Conservation (phyloP, 2,797 vertebrate genomes). For the Onychomys torridus region DNA sequence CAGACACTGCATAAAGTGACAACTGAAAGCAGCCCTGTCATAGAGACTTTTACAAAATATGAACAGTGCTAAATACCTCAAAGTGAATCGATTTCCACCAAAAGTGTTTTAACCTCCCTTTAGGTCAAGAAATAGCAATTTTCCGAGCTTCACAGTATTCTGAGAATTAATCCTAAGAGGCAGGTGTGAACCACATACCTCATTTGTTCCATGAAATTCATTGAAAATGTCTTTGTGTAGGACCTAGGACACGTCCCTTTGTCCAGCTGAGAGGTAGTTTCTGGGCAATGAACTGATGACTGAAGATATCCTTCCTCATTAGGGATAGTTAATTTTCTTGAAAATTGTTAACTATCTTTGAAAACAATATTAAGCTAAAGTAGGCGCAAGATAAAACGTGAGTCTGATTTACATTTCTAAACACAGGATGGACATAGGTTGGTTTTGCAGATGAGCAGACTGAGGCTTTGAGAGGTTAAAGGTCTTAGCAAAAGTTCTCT, state of each 20-base stretch:
- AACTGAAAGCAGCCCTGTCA: constrained; percentile 83
- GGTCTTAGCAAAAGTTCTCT: not conserved
- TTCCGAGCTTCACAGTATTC: constrained; percentile 84
- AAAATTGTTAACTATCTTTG: constrained; percentile 1
- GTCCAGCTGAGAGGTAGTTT: constrained; percentile 65
- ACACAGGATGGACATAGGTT: not conserved
- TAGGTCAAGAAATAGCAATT: constrained; percentile 88
- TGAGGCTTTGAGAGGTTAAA: not conserved
- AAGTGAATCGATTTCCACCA: constrained; percentile 85
- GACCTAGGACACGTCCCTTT: constrained; percentile 57
- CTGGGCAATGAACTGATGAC: not conserved
- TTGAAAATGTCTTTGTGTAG: constrained; percentile 72
- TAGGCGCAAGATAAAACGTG: not conserved
- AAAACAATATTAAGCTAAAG: constrained; percentile 28
- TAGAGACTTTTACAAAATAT: constrained; percentile 84
- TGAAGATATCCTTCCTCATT: not conserved
- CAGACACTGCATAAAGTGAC: constrained; percentile 80
- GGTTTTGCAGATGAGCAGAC: not conserved
- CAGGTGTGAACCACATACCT: constrained; percentile 77
- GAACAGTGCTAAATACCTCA: constrained; percentile 87
- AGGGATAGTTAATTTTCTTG: not conserved
- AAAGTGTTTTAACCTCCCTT: constrained; percentile 87
- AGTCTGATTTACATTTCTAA: not conserved
- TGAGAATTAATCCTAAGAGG: constrained; percentile 86
- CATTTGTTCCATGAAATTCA: constrained; percentile 78